A percentile compares a stretch with the other conserved stretches of the same genome.
These are phyloP conservation scores for Plectropomus leopardus DNA, from an alignment of 2,113 vertebrate species.

Conservation along the genomic window DNA sequence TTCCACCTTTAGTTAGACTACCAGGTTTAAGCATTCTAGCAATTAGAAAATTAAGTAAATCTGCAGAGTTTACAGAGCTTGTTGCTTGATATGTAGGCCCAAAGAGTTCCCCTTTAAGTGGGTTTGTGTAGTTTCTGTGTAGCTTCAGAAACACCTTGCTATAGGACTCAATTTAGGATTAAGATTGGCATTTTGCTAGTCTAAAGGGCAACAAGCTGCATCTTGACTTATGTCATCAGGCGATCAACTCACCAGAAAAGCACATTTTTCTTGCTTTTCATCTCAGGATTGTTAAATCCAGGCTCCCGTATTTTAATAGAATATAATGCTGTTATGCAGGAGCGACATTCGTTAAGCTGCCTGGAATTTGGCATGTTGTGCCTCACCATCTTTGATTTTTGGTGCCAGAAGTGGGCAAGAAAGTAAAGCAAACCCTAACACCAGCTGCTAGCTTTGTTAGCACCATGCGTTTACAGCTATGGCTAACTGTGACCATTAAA, in stretches of 20 bases:
- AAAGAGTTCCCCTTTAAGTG: neutral
- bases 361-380: no score
- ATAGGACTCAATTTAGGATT: neutral
- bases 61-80: neutral
- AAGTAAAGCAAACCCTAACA: no score
- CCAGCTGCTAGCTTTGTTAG: no score
- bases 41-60: neutral
- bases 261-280: neutral
- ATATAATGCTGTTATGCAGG: neutral
- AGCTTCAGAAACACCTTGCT: neutral
- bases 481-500: no score
- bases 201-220: slow-evolving; percentile 6
- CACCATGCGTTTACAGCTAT: no score
- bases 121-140: neutral
- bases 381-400: no score
- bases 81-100: neutral
- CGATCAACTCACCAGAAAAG: neutral
- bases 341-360: no score
- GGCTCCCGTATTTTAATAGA: no score
- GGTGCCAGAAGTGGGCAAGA: no score
- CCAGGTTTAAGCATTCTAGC: neutral
- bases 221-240: no score
- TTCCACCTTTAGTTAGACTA: neutral
- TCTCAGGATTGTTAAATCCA: neutral
- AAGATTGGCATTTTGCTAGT: neutral